phyloP scores from a whole-genome alignment of 2,888 invertebrate genomes.

The Trissoscelio sp. region DNA sequence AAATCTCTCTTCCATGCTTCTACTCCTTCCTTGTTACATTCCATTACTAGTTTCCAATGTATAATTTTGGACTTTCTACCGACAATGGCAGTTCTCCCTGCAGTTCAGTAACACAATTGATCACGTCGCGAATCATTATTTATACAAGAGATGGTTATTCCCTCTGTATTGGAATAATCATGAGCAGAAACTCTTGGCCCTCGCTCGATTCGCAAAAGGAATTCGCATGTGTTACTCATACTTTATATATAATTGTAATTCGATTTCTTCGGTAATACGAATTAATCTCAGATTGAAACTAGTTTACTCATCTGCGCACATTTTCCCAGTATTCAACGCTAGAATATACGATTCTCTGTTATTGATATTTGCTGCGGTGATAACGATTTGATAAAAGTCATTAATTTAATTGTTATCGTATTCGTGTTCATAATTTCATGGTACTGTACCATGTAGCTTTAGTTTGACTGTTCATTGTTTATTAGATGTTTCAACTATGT shows the following conservation, averaged over 20 bases:
- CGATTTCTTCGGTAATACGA: constrained; percentile 46
- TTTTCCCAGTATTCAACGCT: constrained; percentile 9
- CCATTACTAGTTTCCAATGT: constrained; percentile 79
- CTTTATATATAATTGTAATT: constrained; percentile 55
- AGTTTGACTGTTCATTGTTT: neutral
- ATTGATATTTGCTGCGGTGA: constrained; percentile 34
- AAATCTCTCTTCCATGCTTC: constrained; percentile 70
- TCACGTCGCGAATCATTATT: constrained; percentile 73
- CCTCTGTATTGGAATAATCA: constrained; percentile 65
- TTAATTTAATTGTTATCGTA: constrained; percentile 20
- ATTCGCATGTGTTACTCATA: constrained; percentile 32
- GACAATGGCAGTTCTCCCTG: constrained; percentile 78
- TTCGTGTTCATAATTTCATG: neutral
- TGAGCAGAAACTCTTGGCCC: constrained; percentile 55
- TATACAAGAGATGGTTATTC: constrained; percentile 69
- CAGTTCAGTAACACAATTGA: constrained; percentile 80
- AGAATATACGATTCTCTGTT: constrained; percentile 1
- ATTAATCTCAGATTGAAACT: constrained; percentile 37
- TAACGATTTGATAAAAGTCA: constrained; percentile 34
- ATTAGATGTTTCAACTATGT: neutral
- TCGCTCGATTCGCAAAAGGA: constrained; percentile 25
- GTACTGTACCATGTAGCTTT: neutral
- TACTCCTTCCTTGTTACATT: constrained; percentile 72
- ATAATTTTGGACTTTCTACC: constrained; percentile 80
- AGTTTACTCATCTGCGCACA: constrained; percentile 8